These are phyloP conservation scores for Nephrotoma appendiculata DNA, from an alignment of 2,888 invertebrate genomes.

Conservation along the genomic window DNA sequence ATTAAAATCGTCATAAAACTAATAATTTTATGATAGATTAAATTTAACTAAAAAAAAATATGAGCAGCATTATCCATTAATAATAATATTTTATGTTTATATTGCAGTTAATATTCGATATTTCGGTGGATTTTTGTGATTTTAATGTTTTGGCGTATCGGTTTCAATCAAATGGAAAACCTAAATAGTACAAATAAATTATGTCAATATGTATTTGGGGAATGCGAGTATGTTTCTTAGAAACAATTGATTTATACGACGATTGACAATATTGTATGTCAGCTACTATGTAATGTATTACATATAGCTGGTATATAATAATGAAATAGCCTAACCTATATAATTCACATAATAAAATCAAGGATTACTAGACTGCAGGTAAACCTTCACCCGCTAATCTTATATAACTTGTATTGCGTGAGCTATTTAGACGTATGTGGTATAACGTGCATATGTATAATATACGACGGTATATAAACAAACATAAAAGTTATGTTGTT, in stretches of 20 bases:
- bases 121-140: neutral
- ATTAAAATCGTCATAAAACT: neutral
- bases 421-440: neutral
- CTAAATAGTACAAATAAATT: neutral
- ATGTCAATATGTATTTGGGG: too few relatives aligned
- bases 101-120: neutral
- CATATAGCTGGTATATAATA: neutral
- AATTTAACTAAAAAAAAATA: neutral
- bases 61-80: neutral
- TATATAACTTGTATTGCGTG: neutral
- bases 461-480: neutral
- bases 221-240: too few relatives aligned
- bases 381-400: neutral
- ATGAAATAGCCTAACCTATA: neutral
- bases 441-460: neutral
- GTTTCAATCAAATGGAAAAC: neutral
- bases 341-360: neutral
- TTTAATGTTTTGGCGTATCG: neutral
- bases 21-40: neutral
- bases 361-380: neutral
- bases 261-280: neutral
- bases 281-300: neutral
- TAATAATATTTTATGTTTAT: neutral
- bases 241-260: neutral
- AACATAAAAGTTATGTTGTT: neutral